phyloP scores from a whole-genome alignment of 2,113 vertebrate species.

The Gasterosteus nipponicus region DNA sequence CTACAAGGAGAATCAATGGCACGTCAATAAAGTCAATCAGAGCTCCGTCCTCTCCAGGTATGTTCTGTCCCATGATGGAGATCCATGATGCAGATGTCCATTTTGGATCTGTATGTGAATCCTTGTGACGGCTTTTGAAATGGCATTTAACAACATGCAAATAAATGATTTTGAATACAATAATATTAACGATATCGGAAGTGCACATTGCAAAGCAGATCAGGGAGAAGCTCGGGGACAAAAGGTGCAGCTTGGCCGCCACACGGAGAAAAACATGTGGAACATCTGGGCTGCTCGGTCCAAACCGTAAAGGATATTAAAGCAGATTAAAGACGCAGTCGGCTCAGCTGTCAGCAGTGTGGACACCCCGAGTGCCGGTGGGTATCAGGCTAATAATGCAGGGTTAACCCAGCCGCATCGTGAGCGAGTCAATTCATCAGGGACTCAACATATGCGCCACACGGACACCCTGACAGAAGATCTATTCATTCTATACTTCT shows the following conservation, averaged over 20 bases:
- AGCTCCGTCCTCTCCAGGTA: neutral
- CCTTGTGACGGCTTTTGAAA: neutral
- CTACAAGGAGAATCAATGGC: neutral
- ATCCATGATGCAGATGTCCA: too few species aligned
- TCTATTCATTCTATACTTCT: neutral
- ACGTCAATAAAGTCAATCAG: neutral
- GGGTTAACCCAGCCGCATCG: neutral
- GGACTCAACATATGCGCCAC: neutral
- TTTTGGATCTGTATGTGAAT: neutral
- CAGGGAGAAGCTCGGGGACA: neutral
- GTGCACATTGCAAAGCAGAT: neutral
- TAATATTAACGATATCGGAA: neutral
- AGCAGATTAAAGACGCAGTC: constrained; percentile 61
- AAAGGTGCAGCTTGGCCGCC: neutral
- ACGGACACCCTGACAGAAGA: neutral
- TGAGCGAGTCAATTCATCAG: neutral
- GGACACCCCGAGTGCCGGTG: neutral
- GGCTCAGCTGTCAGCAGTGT: neutral
- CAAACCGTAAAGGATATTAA: constrained; percentile 32
- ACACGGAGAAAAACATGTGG: constrained; percentile 4
- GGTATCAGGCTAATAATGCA: neutral
- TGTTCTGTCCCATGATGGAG: neutral
- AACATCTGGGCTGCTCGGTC: constrained; percentile 58
- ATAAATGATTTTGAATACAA: neutral
- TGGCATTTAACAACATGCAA: neutral